A percentile compares a stretch with the other conserved stretches of the same genome.
Conservation (phyloP, 2,888 invertebrate species). For the Melieria picta region DNA sequence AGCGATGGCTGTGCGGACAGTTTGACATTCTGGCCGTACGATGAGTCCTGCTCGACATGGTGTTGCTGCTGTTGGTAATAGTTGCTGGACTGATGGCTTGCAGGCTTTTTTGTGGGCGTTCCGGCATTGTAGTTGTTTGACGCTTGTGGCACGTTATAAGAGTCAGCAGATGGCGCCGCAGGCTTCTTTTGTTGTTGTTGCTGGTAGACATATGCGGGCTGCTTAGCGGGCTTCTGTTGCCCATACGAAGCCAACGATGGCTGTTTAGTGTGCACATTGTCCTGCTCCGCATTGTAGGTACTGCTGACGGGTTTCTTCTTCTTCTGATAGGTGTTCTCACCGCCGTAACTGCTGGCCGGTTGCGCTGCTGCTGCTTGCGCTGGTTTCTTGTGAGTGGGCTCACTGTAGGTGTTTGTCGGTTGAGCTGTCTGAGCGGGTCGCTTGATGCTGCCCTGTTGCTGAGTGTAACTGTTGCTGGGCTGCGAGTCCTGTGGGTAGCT, state of each 20-base stretch:
- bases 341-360: slow-evolving; percentile 1
- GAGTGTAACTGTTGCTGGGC: slow-evolving; percentile 4
- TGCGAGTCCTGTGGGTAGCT: slow-evolving; percentile 38
- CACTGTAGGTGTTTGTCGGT: slow-evolving; percentile 15
- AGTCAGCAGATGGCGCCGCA: background rate
- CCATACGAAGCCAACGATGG: background rate
- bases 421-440: slow-evolving; percentile 9
- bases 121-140: background rate
- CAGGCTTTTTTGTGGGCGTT: slow-evolving; percentile 1
- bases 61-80: slow-evolving; percentile 1
- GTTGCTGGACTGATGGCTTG: slow-evolving; percentile 1
- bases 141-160: background rate
- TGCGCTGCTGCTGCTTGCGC: background rate
- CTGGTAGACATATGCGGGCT: background rate
- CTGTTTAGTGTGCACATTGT: slow-evolving; percentile 7
- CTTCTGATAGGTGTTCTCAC: background rate
- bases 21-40: slow-evolving; percentile 39
- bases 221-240: slow-evolving; percentile 17
- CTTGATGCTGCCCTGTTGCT: slow-evolving; percentile 1
- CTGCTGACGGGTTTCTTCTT: slow-evolving; percentile 13
- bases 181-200: background rate
- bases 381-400: background rate
- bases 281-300: slow-evolving; percentile 2
- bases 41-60: slow-evolving; percentile 33
- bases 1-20: slow-evolving; percentile 31